These are phyloP conservation scores for Vidua macroura DNA, from an alignment of 2,113 vertebrate genomes.

Conservation along the genomic window DNA sequence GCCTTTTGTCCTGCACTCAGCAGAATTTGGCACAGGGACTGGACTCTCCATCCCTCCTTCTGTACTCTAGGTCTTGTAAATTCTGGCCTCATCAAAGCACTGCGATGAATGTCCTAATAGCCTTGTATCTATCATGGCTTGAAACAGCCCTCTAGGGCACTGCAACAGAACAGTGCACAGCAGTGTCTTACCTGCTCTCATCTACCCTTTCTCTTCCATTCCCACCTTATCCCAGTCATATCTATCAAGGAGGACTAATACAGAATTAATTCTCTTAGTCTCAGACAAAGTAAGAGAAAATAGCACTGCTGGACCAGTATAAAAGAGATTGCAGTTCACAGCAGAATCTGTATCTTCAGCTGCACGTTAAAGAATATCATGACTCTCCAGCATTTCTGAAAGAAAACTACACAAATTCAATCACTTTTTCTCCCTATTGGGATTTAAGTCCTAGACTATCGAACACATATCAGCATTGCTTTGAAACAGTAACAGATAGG, in stretches of 20 bases:
- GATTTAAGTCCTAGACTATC: background rate
- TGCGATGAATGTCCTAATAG: background rate
- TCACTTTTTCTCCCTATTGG: background rate
- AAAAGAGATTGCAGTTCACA: background rate
- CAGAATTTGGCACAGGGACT: background rate
- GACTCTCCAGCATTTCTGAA: background rate
- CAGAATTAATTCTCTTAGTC: background rate
- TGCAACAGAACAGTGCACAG: background rate
- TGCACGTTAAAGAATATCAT: fast-evolving
- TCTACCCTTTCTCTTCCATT: background rate
- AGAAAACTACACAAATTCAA: background rate
- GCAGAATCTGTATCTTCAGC: background rate
- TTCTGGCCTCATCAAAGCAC: background rate
- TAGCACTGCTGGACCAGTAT: background rate
- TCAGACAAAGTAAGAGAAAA: background rate
- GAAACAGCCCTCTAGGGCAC: background rate
- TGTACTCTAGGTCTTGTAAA: background rate
- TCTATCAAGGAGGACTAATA: background rate
- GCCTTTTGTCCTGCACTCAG: background rate
- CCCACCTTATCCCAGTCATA: fast-evolving
- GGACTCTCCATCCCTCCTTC: background rate
- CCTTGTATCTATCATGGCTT: fast-evolving
- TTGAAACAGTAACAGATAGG: background rate
- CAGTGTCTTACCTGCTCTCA: background rate
- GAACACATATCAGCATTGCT: background rate